These are phyloP conservation scores for Pseudomyrmex sp. DNA, from an alignment of 1,140 invertebrate species.

Conservation along the genomic window DNA sequence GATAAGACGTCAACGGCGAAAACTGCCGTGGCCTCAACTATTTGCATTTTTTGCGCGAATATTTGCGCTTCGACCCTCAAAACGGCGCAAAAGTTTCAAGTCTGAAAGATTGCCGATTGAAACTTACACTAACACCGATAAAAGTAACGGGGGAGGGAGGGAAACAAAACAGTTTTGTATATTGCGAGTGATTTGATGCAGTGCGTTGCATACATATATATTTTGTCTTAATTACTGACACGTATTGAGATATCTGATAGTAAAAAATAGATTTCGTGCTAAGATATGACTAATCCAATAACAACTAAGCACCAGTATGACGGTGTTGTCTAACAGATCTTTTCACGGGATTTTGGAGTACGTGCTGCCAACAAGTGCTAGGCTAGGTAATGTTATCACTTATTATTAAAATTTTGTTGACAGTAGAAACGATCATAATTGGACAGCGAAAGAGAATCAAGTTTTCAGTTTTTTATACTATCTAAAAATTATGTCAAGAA, in stretches of 20 bases:
- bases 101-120: conserved; percentile 42
- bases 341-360: conserved; percentile 80
- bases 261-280: conserved; percentile 61
- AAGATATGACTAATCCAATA: conserved; percentile 73
- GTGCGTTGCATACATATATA: conserved; percentile 2
- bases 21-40: conserved; percentile 38
- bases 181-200: conserved; percentile 20
- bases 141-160: neutral
- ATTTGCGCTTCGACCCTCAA: conserved; percentile 22
- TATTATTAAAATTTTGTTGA: conserved; percentile 41
- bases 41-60: conserved; percentile 48
- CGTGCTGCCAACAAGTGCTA: conserved; percentile 79
- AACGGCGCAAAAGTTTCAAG: conserved; percentile 41
- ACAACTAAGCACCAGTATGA: conserved; percentile 78
- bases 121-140: conserved; percentile 41
- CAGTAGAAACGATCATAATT: conserved; percentile 16
- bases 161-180: neutral
- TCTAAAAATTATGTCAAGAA: conserved; percentile 9
- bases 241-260: conserved; percentile 52
- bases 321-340: conserved; percentile 80
- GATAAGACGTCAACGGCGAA: conserved; percentile 46
- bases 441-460: conserved; percentile 14
- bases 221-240: conserved; percentile 50
- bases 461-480: conserved; percentile 23
- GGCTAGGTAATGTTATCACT: conserved; percentile 60